A percentile compares a stretch with the other conserved stretches of the same genome.
Conservation (phyloP, 2,888 invertebrate species). For the Orchestes rusci region DNA sequence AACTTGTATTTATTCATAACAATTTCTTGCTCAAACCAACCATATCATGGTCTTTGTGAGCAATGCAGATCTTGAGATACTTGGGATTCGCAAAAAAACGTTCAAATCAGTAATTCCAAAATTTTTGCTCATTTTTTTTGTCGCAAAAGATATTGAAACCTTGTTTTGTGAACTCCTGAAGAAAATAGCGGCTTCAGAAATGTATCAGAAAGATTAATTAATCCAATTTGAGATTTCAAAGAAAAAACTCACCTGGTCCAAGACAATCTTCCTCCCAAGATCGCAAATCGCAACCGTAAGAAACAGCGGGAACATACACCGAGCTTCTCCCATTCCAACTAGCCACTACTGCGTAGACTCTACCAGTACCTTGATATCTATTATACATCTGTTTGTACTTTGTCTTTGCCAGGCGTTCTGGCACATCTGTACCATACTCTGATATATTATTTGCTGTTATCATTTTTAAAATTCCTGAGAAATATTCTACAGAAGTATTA, state of each 20-base stretch:
- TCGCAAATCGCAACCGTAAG: conserved; percentile 57
- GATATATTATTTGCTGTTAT: conserved; percentile 50
- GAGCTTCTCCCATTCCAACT: conserved; percentile 44
- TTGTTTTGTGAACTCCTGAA: too few relatives aligned
- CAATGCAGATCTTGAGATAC: too few relatives aligned
- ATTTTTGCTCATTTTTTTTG: too few relatives aligned
- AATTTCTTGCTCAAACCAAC: too few relatives aligned
- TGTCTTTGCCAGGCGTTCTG: conserved; percentile 15
- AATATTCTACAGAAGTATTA: conserved; percentile 51
- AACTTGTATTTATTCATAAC: too few relatives aligned
- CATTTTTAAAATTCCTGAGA: conserved; percentile 54
- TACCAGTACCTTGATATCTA: conserved; percentile 56
- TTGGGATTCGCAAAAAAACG: too few relatives aligned
- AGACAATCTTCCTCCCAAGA: conserved; percentile 47
- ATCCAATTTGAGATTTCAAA: background rate
- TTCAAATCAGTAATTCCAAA: too few relatives aligned
- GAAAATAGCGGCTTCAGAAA: background rate
- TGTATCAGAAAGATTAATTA: background rate
- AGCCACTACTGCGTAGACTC: conserved; percentile 54
- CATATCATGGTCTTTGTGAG: too few relatives aligned
- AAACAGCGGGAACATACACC: conserved; percentile 61
- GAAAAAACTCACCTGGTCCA: conserved; percentile 46
- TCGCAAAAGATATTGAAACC: too few relatives aligned
- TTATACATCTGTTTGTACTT: conserved; percentile 46
- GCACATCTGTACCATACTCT: conserved; percentile 50